Percentiles rank a stretch among this genome's conserved stretches.
phyloP scores from a whole-genome alignment of 2,113 vertebrate species.

The Zapornia atra region DNA sequence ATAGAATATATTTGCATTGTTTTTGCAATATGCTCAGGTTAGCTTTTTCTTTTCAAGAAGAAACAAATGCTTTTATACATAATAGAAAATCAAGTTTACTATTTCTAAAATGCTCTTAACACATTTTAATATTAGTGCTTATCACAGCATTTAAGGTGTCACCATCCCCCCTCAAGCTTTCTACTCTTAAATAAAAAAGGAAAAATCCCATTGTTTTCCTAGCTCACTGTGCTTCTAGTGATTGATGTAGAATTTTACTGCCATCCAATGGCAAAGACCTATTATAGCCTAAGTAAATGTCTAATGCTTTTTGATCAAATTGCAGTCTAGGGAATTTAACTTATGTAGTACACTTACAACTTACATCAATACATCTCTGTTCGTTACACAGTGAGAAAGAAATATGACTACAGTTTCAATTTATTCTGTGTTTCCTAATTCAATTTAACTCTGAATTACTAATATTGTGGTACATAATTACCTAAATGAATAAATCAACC shows the following conservation, averaged over 20 bases:
- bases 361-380: slow-evolving; percentile 82
- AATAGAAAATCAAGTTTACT: not conserved
- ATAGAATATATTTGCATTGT: slow-evolving; percentile 2
- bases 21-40: not conserved
- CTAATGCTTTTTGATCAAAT: slow-evolving; percentile 84
- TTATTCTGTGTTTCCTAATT: slow-evolving; percentile 86
- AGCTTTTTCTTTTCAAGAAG: not conserved
- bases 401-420: slow-evolving; percentile 85
- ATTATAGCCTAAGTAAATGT: slow-evolving; percentile 83
- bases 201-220: slow-evolving; percentile 76
- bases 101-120: slow-evolving; percentile 50
- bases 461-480: slow-evolving; percentile 93
- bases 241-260: slow-evolving; percentile 99
- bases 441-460: slow-evolving; percentile 94
- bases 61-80: not conserved
- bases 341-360: slow-evolving; percentile 78
- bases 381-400: slow-evolving; percentile 80
- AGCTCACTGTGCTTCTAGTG: slow-evolving; percentile 75
- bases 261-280: slow-evolving; percentile 91
- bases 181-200: slow-evolving; percentile 76
- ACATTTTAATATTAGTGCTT: slow-evolving; percentile 61
- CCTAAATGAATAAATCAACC: slow-evolving; percentile 94
- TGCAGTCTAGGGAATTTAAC: slow-evolving; percentile 84
- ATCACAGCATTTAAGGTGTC: slow-evolving; percentile 52
- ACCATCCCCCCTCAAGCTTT: slow-evolving; percentile 70